Evolutionary conservation across 1,140 invertebrate species (phyloP), one percentile per base, ranked within the genome.

Genomic region (Zaprionus lachaisei): DNA sequence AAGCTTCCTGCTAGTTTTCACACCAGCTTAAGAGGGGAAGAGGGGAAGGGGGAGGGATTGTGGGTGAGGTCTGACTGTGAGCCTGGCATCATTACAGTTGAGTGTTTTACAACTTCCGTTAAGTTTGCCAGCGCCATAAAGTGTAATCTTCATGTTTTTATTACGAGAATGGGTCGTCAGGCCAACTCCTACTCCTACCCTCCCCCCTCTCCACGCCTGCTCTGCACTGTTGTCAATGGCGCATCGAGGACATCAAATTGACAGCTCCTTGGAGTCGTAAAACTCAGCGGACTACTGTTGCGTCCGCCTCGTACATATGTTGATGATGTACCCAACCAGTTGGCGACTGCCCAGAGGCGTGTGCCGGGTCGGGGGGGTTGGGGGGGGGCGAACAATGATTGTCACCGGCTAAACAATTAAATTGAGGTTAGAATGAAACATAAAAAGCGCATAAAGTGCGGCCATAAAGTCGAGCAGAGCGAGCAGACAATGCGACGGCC

Each of bases 361-460:
- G 38, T 55, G 22, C 14, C 22, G 9, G 24, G 3, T 1, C 3
- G 24, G 51, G 51, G 9, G 14, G 5, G 12, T 28, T n/a, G 20
- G 20, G 20, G 0, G 1, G 64, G 79, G 70, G 9, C 17, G 47
- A 22, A 51, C 47, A 81, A 90, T 89, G 81, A 89, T 90, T 92
- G 92, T 92, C 92, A 92, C 92, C 92, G 92, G 92, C 85, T 92
- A 92, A 92, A 92, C 92, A 92, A 92, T 92, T 92, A 92, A 92
- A 92, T 92, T 91, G 92, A 92, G 92, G 91, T 92, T 92, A 87
- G 86, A 92, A 92, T 92, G 81, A 84, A 75, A 81, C 89, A 91
- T 92, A 92, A 92, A 92, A 91, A 91, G 66, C 82, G 74, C 85
- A 91, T 92, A 92, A 92, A 92, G 92, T 64, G n/a, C 47, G 63